Evolutionary conservation across 1,140 invertebrate genomes (phyloP), one percentile per base, ranked within the genome.

Genomic region (Tetramorium simillimum): DNA sequence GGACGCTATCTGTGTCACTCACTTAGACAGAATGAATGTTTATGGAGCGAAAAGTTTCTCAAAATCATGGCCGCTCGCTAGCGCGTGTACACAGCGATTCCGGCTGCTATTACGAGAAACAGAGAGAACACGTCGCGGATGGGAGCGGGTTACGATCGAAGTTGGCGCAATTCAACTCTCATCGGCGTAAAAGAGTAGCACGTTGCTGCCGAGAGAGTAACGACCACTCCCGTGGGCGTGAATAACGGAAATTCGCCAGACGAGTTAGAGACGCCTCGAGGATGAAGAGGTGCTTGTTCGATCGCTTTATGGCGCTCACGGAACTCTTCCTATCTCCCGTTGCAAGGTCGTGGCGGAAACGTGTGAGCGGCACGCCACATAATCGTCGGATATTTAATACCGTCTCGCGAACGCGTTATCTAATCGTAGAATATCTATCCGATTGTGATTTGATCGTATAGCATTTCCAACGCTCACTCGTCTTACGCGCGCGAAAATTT

Each of bases 221-320:
- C 69, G 69, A 84, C 80, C 80, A 84, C 69, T 84, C 80, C 69
- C 69, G 80, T 84, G 80, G 80, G 53, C 80, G 80, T 81, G 77
- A 81, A 81, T 81, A 70, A 81, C 65, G 78, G 78, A 81, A 81
- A 81, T 81, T 81, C 78, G 78, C 78, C 78, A 81, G 78, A 72
- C 78, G 51, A 70, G 78, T 81, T 56, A 81, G 65, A 81, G 65
- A 81, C 78, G 65, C 78, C 78, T 70, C 49, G 78, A 81, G 65
- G 49, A 81, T 81, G 78, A 72, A 81, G 78, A 81, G 65, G 65
- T 72, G 49, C 78, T 78, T 81, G 78, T 81, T 81, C 78, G 78
- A 81, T 81, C 65, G 65, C 67, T 81, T 81, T 72, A 72, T 56
- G 49, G 37, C 10, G 77, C 63, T 70, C 63, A 56, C 46, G 46